These are phyloP conservation scores for Drosophila atroscutellata DNA, from an alignment of 2,888 invertebrate genomes.

Conservation along the genomic window DNA sequence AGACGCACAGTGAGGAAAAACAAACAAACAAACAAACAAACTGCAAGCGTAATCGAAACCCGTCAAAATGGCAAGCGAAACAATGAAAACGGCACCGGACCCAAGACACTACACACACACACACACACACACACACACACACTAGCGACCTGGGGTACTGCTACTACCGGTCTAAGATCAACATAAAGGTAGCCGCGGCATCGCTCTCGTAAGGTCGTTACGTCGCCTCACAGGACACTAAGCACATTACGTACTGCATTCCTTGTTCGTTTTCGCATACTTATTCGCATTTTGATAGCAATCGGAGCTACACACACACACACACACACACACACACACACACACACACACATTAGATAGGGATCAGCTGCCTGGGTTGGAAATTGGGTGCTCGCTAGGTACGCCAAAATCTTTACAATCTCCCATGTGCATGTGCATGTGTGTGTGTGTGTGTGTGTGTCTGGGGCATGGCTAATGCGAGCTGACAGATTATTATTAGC, in stretches of 20 bases:
- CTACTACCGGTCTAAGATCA: constrained; percentile 28
- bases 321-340: constrained; percentile 21
- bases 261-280: constrained; percentile 46
- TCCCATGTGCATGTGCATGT: constrained; percentile 29
- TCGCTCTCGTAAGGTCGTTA: constrained; percentile 35
- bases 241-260: constrained; percentile 55
- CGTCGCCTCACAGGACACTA: constrained; percentile 52
- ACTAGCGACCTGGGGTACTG: background rate
- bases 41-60: constrained; percentile 73
- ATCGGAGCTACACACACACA: constrained; percentile 29
- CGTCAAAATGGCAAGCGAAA: constrained; percentile 75
- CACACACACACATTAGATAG: constrained; percentile 45
- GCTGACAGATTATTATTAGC: constrained; percentile 83
- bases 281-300: constrained; percentile 64
- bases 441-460: constrained; percentile 32
- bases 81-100: constrained; percentile 52
- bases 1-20: background rate
- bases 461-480: constrained; percentile 61
- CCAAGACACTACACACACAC: constrained; percentile 24
- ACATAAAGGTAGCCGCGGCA: constrained; percentile 14
- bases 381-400: constrained; percentile 27
- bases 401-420: constrained; percentile 25
- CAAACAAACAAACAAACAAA: constrained; percentile 25
- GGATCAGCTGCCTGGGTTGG: constrained; percentile 51
- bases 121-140: background rate